Percentiles rank a stretch among this genome's conserved stretches.
phyloP scores from a whole-genome alignment of 92 coral and sea anemone species.

The Anthopleura xanthogrammica region DNA sequence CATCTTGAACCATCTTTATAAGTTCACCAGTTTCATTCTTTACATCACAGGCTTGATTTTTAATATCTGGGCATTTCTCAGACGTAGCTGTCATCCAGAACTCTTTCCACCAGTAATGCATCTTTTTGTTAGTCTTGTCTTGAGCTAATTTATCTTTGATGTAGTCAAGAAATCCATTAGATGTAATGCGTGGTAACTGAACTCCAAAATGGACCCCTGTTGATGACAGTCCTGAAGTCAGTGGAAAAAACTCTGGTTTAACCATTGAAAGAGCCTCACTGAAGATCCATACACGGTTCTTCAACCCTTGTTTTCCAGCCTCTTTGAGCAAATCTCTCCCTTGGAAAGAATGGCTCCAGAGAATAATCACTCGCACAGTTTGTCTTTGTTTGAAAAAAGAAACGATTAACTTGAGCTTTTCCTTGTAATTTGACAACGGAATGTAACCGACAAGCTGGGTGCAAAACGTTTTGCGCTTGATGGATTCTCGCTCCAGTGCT shows the following conservation, averaged over 20 bases:
- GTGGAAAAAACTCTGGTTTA: conserved; percentile 44
- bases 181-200: conserved; percentile 38
- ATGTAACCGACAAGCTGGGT: conserved; percentile 51
- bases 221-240: conserved; percentile 10
- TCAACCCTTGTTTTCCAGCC: conserved; percentile 32
- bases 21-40: conserved; percentile 23
- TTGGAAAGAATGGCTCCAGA: conserved; percentile 54
- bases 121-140: background rate
- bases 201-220: conserved; percentile 54
- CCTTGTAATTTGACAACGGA: conserved; percentile 41
- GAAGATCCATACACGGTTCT: conserved; percentile 55
- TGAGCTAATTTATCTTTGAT: conserved; percentile 19
- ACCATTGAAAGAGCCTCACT: conserved; percentile 54
- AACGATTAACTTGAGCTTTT: conserved; percentile 28
- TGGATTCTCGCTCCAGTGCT: conserved; percentile 53
- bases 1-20: conserved; percentile 29
- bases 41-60: conserved; percentile 16
- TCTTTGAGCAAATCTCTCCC: conserved; percentile 41
- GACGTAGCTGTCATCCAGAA: conserved; percentile 32
- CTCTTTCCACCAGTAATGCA: conserved; percentile 54
- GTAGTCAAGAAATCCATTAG: conserved; percentile 17
- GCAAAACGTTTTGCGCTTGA: conserved; percentile 45
- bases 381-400: conserved; percentile 40
- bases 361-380: conserved; percentile 40
- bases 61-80: background rate